A percentile compares a stretch with the other conserved stretches of the same genome.
These are phyloP conservation scores for Galbula dea DNA, from an alignment of 2,113 vertebrate species.

Conservation along the genomic window DNA sequence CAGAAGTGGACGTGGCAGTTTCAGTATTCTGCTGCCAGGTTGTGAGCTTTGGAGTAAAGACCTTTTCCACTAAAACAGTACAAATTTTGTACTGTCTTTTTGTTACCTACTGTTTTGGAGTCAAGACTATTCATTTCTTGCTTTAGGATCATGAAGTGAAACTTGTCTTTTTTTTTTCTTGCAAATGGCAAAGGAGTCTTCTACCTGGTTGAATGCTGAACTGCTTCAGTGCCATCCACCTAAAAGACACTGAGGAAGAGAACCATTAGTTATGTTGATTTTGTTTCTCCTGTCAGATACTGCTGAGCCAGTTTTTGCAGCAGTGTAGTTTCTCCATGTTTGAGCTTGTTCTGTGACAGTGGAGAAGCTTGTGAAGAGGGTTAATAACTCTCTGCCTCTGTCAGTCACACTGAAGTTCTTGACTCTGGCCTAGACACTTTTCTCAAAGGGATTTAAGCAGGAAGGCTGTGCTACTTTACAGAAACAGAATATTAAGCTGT, in stretches of 20 bases:
- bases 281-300: background rate
- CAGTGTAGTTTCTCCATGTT: background rate
- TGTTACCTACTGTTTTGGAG: background rate
- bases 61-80: background rate
- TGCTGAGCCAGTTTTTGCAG: background rate
- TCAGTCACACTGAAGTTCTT: background rate
- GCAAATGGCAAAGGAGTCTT: background rate
- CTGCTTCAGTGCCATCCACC: background rate
- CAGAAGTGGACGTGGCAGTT: background rate
- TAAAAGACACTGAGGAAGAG: background rate
- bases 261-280: background rate
- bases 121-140: background rate
- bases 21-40: background rate
- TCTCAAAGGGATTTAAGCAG: background rate
- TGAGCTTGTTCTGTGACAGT: background rate
- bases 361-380: background rate
- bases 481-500: background rate
- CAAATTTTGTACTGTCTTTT: too few species aligned
- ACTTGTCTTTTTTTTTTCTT: background rate
- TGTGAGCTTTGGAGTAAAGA: background rate
- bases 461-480: background rate
- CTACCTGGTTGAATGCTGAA: fast-evolving
- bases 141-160: fast-evolving
- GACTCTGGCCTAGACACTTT: background rate
- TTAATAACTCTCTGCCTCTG: background rate